Conservation (phyloP, 2,888 invertebrate species). For the Matsumyia berberina region DNA sequence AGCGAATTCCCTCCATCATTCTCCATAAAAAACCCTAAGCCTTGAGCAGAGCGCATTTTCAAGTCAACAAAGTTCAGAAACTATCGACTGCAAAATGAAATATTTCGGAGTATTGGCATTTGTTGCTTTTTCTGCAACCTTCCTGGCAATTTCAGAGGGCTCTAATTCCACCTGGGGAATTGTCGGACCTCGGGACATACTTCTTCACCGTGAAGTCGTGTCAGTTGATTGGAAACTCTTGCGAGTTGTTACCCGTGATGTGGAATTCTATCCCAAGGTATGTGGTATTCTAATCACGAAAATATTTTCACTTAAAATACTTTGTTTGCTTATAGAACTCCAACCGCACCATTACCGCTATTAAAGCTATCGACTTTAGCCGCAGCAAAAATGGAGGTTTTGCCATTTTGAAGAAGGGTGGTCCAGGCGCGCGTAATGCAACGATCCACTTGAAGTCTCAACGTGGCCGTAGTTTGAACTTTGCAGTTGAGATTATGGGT, state of each 20-base stretch:
- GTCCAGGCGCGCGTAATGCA: conserved; percentile 81
- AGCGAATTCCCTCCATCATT: conserved; percentile 16
- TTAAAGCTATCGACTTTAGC: conserved; percentile 42
- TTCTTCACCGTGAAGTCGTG: conserved; percentile 62
- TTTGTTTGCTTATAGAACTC: conserved; percentile 35
- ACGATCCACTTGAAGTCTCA: conserved; percentile 83
- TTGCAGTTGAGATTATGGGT: conserved; percentile 82
- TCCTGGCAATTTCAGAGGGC: conserved; percentile 53
- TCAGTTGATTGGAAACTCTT: conserved; percentile 58
- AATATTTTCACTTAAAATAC: background rate
- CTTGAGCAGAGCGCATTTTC: conserved; percentile 1
- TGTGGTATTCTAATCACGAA: background rate
- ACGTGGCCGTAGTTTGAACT: conserved; percentile 82
- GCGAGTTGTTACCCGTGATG: conserved; percentile 64
- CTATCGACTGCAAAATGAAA: conserved; percentile 44
- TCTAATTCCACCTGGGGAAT: conserved; percentile 43
- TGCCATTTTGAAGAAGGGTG: conserved; percentile 81
- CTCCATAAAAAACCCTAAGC: background rate
- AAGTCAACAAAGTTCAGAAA: background rate
- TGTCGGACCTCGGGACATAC: conserved; percentile 44
- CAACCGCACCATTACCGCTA: conserved; percentile 55
- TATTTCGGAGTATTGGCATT: conserved; percentile 52
- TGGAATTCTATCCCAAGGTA: conserved; percentile 60
- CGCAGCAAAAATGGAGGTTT: conserved; percentile 81
- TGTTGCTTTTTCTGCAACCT: conserved; percentile 42